Evolutionary conservation across 2,113 vertebrate species (phyloP).

Genomic region (Taxidea taxus): DNA sequence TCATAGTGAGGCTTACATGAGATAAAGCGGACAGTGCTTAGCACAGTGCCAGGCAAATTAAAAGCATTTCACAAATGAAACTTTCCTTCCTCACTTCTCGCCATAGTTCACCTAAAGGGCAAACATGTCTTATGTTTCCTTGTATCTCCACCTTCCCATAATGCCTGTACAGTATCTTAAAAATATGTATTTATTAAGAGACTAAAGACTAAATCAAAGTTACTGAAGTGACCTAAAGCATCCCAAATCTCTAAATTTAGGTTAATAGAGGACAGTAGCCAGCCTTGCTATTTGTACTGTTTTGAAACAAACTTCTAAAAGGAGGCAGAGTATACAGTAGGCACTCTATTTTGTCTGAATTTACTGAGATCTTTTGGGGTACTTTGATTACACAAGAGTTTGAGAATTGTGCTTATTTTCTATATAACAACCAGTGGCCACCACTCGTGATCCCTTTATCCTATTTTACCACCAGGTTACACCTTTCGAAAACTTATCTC

Average conservation of each 20-base stretch:
- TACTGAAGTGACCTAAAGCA: constrained; percentile 6
- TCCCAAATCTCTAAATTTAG: not conserved
- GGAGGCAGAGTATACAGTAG: not conserved
- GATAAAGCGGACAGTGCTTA: not conserved
- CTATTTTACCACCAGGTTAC: not conserved
- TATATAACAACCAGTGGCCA: not conserved
- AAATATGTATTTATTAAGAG: not conserved
- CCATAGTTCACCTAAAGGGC: not conserved
- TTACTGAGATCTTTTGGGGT: not conserved
- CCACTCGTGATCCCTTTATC: not conserved
- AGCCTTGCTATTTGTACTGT: not conserved
- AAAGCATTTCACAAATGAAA: not conserved
- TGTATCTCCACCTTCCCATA: not conserved
- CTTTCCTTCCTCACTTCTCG: not conserved
- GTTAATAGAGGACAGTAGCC: not conserved
- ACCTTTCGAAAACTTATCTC: not conserved
- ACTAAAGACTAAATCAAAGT: constrained; percentile 1
- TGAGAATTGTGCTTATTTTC: not conserved
- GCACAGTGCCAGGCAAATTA: not conserved
- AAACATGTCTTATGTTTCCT: not conserved
- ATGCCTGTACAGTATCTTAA: not conserved
- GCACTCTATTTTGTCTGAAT: not conserved
- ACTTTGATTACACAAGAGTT: not conserved
- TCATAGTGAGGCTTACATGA: not conserved
- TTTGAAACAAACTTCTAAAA: not conserved